A percentile compares a stretch with the other conserved stretches of the same genome.
Conservation (phyloP, 2,888 invertebrate genomes). For the Limenitis camilla region DNA sequence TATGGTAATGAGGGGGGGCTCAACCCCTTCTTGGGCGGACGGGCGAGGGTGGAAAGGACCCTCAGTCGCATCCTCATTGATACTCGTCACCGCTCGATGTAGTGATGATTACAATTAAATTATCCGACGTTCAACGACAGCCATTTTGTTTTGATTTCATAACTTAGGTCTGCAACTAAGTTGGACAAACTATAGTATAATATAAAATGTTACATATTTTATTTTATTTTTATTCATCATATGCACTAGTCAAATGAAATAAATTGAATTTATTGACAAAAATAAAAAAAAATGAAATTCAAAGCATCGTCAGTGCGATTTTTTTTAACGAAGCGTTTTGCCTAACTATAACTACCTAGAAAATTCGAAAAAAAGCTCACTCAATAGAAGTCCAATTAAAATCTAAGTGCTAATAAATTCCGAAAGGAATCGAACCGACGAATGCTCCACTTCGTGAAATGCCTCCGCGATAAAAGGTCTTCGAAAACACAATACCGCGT, state of each 20-base stretch:
- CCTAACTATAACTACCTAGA: slow-evolving; percentile 24
- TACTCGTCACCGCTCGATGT: slow-evolving; percentile 69
- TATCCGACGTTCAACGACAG: slow-evolving; percentile 57
- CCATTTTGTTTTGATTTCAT: slow-evolving; percentile 66
- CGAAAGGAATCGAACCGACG: slow-evolving; percentile 66
- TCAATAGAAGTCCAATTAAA: slow-evolving; percentile 66
- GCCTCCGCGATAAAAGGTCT: slow-evolving; percentile 71
- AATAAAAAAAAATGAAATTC: no score
- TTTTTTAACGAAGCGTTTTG: slow-evolving; percentile 14
- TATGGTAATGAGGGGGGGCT: slow-evolving; percentile 72
- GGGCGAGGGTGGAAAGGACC: slow-evolving; percentile 46
- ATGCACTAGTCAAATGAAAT: no score
- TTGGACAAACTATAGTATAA: no score
- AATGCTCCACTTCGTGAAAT: slow-evolving; percentile 61
- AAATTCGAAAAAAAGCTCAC: slow-evolving; percentile 32
- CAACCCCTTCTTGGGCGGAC: slow-evolving; percentile 59
- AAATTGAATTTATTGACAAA: no score
- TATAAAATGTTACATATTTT: no score
- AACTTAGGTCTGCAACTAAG: slow-evolving; percentile 25
- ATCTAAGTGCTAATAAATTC: slow-evolving; percentile 66
- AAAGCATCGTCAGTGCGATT: no score
- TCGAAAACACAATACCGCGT: slow-evolving; percentile 70
- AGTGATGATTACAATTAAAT: slow-evolving; percentile 73
- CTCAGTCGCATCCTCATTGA: slow-evolving; percentile 70
- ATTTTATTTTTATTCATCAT: no score